Percentiles rank a stretch among this genome's conserved stretches.
These are phyloP conservation scores for Chrysina gloriosa DNA, from an alignment of 2,888 invertebrate genomes.

Conservation along the genomic window DNA sequence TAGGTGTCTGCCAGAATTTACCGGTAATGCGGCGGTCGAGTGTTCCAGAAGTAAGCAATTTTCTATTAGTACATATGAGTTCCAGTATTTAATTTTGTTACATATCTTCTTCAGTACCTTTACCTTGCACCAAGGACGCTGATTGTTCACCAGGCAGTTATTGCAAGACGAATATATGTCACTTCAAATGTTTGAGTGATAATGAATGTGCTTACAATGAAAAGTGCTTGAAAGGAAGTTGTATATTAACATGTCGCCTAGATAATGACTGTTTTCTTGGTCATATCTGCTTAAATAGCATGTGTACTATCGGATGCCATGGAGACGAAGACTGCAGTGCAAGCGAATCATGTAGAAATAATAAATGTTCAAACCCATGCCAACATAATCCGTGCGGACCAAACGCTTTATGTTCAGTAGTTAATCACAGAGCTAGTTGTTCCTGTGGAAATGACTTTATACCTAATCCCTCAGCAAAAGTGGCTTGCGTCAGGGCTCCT, in stretches of 20 bases:
- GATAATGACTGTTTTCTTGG: conserved; percentile 94
- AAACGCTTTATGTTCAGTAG: conserved; percentile 83
- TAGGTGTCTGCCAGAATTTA: conserved; percentile 85
- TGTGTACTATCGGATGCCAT: conserved; percentile 88
- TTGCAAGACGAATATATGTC: conserved; percentile 86
- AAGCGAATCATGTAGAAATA: conserved; percentile 83
- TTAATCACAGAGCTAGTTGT: conserved; percentile 84
- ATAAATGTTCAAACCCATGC: conserved; percentile 85
- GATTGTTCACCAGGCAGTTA: conserved; percentile 80
- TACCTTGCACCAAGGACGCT: conserved; percentile 75
- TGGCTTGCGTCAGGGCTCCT: conserved; percentile 87
- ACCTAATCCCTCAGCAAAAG: conserved; percentile 88
- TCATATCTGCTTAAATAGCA: conserved; percentile 87
- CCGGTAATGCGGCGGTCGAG: conserved; percentile 85
- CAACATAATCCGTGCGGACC: conserved; percentile 83
- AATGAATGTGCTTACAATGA: conserved; percentile 91
- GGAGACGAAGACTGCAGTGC: conserved; percentile 89
- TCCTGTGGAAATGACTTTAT: conserved; percentile 83
- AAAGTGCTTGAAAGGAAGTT: conserved; percentile 84
- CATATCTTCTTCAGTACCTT: conserved; percentile 72
- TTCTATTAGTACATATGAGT: not conserved
- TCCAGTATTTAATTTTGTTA: not conserved
- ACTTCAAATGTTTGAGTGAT: conserved; percentile 80
- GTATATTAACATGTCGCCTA: conserved; percentile 89
- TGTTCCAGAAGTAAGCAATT: conserved; percentile 81